Base-by-base conservation (phyloP, 2,113 vertebrate species). In the Euleptes europaea region DNA sequence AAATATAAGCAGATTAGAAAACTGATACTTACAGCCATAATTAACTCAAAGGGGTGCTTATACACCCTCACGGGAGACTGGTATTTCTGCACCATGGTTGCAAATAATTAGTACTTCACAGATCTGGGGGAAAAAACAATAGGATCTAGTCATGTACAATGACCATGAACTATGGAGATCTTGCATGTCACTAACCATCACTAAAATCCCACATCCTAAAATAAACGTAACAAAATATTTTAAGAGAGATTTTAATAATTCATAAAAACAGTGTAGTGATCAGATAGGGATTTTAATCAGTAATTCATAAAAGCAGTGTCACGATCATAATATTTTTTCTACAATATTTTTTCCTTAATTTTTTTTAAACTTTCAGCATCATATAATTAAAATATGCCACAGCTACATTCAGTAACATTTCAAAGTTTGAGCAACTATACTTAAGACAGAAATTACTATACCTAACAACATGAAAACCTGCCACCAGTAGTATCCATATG, bases 31-130 rank as follows among this genome's bases (percentile, higher is more conserved):
- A 99, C 98, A 90, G 97, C 97, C 98, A 99, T 99, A 87, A 99
- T 97, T 73, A 99, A 88, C 90, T 99, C 99, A 94, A 99, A 99
- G 35, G 98, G 96, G 86, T 97, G 95, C 82, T 99, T 99, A 92
- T 99, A 99, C 92, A 99, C 98, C 96, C 98, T 92, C 3, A 99
- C 98, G 0, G 99, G 98, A 5, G 98, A 99, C 88, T 99, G 98
- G 94, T 99, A 99, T 85, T 99, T 98, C 88, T 99, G 99, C 93
- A 99, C 99, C 99, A 99, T 99, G 84, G 91, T 78, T 95, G 95
- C 78, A 80, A 74, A 78, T 87, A 11, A 73, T n/a, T 3, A 82
- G 92, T 77, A 42, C 84, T 84, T 88, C 67, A 93, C 92, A 92
- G 93, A 94, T 93, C 97, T 97, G 94, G 74, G 93, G 94, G 88